Base-by-base conservation (phyloP, 2,797 vertebrate genomes). In the Poeciliopsis gracilis region DNA sequence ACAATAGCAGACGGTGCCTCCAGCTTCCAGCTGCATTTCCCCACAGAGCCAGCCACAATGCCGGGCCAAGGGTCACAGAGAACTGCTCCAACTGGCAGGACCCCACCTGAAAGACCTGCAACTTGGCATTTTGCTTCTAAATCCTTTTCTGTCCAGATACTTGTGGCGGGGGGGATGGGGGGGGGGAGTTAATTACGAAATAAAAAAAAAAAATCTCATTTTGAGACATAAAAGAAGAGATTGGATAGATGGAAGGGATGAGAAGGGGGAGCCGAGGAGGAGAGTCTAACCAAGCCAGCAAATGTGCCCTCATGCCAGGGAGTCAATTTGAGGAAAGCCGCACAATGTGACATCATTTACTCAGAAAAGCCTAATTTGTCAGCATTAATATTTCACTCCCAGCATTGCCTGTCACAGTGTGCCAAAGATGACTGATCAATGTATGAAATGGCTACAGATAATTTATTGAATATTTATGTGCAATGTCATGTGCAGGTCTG, bases 401-500 rank as follows among this genome's bases (percentile, higher is more conserved):
- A 96, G 96, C 97, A 96, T 97, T 97, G 96, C 96, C 97, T 98
- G 97, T 98, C 97, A 98, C 95, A 96, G 96, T 96, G 95, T 96
- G 97, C 97, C 97, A 97, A 96, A 97, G 96, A 97, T 97, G 97
- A 98, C 97, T 97, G 98, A 99, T 99, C 97, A 98, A 98, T 98
- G 97, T 97, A 97, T 97, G 97, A 98, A 97, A 97, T 95, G 95
- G 92, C 93, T 91, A 92, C 96, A 96, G 96, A 97, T 99, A 98
- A 99, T 98, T 98, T 99, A 98, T 98, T 97, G 96, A 98, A 99
- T 98, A 99, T 98, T 98, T 97, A 98, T 98, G 97, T 98, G 97
- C 97, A 95, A 95, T 97, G 97, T 98, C 97, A 98, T 97, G 97
- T 95, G 96, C 96, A 82, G 90, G 96, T 96, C 96, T 96, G 95